A percentile compares a stretch with the other conserved stretches of the same genome.
Evolutionary conservation across 92 coral and sea anemone genomes (phyloP).

Genomic region (Bergia puertoricense): DNA sequence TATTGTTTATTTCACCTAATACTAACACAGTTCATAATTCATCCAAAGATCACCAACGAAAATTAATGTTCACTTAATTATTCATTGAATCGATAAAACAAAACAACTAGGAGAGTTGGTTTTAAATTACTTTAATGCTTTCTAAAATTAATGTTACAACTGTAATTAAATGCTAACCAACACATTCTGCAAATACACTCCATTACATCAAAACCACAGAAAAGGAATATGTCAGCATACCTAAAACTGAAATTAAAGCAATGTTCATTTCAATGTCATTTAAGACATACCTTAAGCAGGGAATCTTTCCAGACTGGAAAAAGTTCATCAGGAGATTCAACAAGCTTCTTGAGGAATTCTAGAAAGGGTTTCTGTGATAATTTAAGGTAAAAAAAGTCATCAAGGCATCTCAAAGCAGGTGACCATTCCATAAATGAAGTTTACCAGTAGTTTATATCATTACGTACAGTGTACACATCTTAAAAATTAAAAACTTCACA

Average conservation of each 20-base stretch:
- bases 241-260: not conserved
- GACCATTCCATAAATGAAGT: too few relatives aligned
- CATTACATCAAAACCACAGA: too few relatives aligned
- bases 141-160: not conserved
- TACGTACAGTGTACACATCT: not conserved
- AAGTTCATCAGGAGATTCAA: conserved; percentile 9
- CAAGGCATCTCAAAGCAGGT: too few relatives aligned
- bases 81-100: not conserved
- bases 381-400: not conserved
- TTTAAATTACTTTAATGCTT: too few relatives aligned
- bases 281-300: conserved; percentile 1
- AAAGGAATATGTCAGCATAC: too few relatives aligned
- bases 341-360: not conserved
- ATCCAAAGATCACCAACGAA: not conserved
- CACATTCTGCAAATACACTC: too few relatives aligned
- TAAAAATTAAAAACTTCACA: too few relatives aligned
- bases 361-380: not conserved
- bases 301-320: conserved; percentile 13
- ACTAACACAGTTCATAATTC: not conserved
- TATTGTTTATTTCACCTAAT: not conserved
- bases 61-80: not conserved
- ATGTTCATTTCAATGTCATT: not conserved
- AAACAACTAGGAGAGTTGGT: not conserved
- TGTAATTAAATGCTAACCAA: not conserved
- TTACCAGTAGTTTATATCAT: not conserved